phyloP scores from a whole-genome alignment of 2,888 invertebrate genomes.

The Opisthograptis luteolata region DNA sequence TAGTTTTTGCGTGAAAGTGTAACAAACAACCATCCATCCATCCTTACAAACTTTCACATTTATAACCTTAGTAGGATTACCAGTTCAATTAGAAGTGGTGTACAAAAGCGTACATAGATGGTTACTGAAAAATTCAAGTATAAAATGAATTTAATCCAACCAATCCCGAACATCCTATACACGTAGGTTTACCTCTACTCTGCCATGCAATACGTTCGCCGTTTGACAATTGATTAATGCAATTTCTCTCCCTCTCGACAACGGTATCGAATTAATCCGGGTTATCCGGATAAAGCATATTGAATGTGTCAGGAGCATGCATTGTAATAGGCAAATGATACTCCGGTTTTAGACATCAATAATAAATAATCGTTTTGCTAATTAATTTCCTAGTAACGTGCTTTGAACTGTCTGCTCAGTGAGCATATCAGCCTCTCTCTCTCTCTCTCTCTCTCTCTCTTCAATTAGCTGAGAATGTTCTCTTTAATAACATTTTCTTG shows the following conservation, averaged over 20 bases:
- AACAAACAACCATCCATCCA: too few relatives aligned
- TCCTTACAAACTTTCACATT: too few relatives aligned
- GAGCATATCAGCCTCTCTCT: too few relatives aligned
- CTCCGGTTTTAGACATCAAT: constrained; percentile 17
- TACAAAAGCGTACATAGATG: too few relatives aligned
- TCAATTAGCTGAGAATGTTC: too few relatives aligned
- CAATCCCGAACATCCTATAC: neutral
- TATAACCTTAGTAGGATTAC: too few relatives aligned
- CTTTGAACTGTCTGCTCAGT: too few relatives aligned
- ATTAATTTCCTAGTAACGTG: neutral
- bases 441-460: too few relatives aligned
- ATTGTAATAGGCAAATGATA: constrained; percentile 26
- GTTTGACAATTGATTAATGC: constrained; percentile 81
- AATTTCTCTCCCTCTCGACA: constrained; percentile 68
- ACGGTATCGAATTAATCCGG: constrained; percentile 46
- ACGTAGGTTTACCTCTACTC: neutral
- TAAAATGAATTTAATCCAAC: neutral
- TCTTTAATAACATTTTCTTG: too few relatives aligned
- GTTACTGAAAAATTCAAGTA: too few relatives aligned
- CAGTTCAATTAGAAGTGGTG: too few relatives aligned
- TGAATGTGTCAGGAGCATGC: constrained; percentile 32
- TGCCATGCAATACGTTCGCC: constrained; percentile 53
- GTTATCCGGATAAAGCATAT: constrained; percentile 29
- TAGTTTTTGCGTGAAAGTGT: too few relatives aligned
- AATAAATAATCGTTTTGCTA: constrained; percentile 4